Conservation (phyloP, 1,140 invertebrate genomes). For the Sinella curviseta region DNA sequence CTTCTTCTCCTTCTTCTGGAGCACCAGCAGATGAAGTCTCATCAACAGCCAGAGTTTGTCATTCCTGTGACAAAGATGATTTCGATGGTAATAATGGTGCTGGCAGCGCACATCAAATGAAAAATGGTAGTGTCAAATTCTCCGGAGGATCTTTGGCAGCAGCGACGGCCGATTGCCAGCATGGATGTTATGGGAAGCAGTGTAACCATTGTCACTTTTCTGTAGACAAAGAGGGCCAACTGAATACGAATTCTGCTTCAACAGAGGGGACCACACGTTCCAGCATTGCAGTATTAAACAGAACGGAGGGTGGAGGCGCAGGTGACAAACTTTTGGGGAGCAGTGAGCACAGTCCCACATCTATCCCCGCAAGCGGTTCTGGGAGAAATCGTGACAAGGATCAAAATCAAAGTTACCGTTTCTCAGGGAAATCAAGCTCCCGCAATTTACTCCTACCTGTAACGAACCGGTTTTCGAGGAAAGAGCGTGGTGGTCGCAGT, state of each 20-base stretch:
- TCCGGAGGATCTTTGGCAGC: background rate
- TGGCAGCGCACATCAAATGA: background rate
- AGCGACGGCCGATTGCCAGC: background rate
- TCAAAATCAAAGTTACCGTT: slow-evolving; percentile 15
- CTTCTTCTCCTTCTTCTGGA: background rate
- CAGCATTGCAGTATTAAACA: background rate
- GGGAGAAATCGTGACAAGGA: slow-evolving; percentile 1
- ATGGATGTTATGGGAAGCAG: background rate
- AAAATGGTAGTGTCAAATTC: slow-evolving; percentile 21
- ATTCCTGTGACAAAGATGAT: background rate
- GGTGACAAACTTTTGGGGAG: background rate
- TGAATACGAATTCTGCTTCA: background rate
- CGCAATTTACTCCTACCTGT: slow-evolving; percentile 4
- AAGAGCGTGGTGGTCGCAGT: background rate
- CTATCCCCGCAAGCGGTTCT: background rate
- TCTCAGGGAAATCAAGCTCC: slow-evolving; percentile 8
- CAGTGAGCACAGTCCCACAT: too few relatives aligned
- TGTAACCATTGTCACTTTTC: slow-evolving; percentile 7
- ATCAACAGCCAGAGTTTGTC: background rate
- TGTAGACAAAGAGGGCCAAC: background rate
- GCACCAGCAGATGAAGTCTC: background rate
- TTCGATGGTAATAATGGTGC: background rate
- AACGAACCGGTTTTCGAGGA: background rate
- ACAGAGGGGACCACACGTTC: background rate
- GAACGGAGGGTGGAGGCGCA: background rate